Conservation (phyloP, 2,797 vertebrate species). For the Salmo trutta region DNA sequence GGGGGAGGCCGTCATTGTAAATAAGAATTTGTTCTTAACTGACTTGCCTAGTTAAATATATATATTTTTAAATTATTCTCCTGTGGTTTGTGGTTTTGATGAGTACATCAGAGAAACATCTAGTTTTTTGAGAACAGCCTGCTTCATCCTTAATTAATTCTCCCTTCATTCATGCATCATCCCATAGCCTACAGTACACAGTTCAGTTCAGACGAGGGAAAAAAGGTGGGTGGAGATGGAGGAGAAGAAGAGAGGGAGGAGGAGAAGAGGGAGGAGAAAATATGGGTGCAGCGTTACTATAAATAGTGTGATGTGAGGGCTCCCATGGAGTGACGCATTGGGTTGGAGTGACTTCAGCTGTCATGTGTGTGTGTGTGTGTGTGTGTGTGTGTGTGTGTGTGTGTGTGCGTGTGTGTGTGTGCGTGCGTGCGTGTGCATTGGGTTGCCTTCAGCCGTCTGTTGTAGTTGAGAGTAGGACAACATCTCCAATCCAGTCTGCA, state of each 20-base stretch:
- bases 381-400: conserved; percentile 41
- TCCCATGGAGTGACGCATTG: conserved; percentile 70
- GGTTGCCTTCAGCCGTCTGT: too few relatives aligned
- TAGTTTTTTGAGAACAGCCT: neutral
- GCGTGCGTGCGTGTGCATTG: too few relatives aligned
- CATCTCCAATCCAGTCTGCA: too few relatives aligned
- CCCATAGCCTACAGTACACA: neutral
- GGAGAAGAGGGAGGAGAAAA: conserved; percentile 10
- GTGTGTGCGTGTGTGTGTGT: conserved; percentile 24
- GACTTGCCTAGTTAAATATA: too few relatives aligned
- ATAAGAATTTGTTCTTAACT: too few relatives aligned
- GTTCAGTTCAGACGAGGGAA: neutral
- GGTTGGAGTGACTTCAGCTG: conserved; percentile 58
- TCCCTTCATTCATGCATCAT: neutral
- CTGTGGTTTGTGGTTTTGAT: neutral
- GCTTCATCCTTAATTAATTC: neutral
- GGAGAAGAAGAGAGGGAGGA: too few relatives aligned
- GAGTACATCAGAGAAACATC: neutral
- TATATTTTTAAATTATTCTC: too few relatives aligned
- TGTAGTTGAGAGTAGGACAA: too few relatives aligned
- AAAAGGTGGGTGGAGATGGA: too few relatives aligned
- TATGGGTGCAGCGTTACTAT: conserved; percentile 69
- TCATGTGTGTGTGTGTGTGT: conserved; percentile 70
- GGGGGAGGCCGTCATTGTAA: too few relatives aligned
- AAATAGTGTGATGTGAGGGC: conserved; percentile 77